Evolutionary conservation across 2,797 vertebrate species (phyloP).

Genomic region (Pangasius djambal): DNA sequence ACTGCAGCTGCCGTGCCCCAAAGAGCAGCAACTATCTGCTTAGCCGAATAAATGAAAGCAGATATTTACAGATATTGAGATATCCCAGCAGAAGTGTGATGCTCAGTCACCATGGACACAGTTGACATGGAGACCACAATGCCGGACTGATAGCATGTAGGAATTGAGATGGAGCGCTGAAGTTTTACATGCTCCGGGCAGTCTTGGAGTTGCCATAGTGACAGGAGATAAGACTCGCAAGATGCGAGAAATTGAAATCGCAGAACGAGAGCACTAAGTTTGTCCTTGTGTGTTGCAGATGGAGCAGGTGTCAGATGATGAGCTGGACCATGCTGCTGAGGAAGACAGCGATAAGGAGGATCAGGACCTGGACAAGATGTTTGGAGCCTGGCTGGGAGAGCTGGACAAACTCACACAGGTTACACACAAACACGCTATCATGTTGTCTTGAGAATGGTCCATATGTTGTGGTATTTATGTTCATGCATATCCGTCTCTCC

Average conservation of each 20-base stretch:
- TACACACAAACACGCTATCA: neutral
- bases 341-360: slow-evolving; percentile 99
- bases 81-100: neutral
- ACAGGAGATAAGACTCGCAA: neutral
- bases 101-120: slow-evolving; percentile 6
- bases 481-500: neutral
- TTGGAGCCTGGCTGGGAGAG: slow-evolving; percentile 83
- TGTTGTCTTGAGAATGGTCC: neutral
- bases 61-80: neutral
- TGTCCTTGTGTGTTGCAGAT: slow-evolving; percentile 76
- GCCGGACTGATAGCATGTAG: neutral
- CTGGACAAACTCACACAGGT: slow-evolving; percentile 88
- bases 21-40: neutral
- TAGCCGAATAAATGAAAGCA: neutral
- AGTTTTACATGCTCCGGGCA: neutral
- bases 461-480: neutral
- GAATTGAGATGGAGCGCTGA: neutral
- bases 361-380: slow-evolving; percentile 93
- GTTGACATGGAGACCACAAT: neutral
- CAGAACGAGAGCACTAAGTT: neutral
- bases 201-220: slow-evolving; percentile 32
- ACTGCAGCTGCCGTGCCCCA: neutral
- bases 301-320: slow-evolving; percentile 97
- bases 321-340: slow-evolving; percentile 92
- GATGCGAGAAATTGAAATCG: neutral